Base-by-base conservation (phyloP, 2,113 vertebrate genomes). In the Chaenocephalus aceratus region DNA sequence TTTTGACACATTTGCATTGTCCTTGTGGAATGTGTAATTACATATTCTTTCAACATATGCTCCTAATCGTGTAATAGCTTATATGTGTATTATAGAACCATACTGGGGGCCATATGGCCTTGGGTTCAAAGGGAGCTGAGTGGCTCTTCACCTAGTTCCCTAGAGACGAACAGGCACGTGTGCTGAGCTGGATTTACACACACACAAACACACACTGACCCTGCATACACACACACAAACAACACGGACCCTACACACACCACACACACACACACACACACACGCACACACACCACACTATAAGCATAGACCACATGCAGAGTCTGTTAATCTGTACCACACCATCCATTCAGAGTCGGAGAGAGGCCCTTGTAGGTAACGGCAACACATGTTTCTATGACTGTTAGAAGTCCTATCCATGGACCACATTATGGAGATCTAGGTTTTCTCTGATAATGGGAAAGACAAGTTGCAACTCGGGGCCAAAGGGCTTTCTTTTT, bases 301-400 rank as follows among this genome's bases (percentile, higher is more conserved):
- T 57, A 84, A 70, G 77, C 82, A 75, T 46, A 77, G 72, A 83
- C 69, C 69, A 67, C 76, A 90, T 77, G 72, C 88, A 86, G 70
- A 59, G 84, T 83, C 90, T 89, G 86, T 91, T 94, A 94, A 93
- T 92, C 89, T 92, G 86, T 92, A 92, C 89, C 93, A 92, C 92
- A 93, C 88, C 84, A 88, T 75, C 78, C 83, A 78, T 86, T 72
- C 60, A 26, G 83, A 65, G 72, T n/a, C 77, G 80, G 72, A 84
- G 82, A 82, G 89, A 88, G 89, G 87, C 88, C 86, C 89, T 84
- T 70, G 62, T 53, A 82, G 77, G 77, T 75, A 90, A 88, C 85
- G 73, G 82, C 90, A 90, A 90, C 87, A 90, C 86, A 93, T 88
- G 86, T 88, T 90, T 89, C 83, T 85, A 16, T 79, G 82, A 84